These are phyloP conservation scores for Vireo altiloquus DNA, from an alignment of 2,113 vertebrate genomes.

Conservation along the genomic window DNA sequence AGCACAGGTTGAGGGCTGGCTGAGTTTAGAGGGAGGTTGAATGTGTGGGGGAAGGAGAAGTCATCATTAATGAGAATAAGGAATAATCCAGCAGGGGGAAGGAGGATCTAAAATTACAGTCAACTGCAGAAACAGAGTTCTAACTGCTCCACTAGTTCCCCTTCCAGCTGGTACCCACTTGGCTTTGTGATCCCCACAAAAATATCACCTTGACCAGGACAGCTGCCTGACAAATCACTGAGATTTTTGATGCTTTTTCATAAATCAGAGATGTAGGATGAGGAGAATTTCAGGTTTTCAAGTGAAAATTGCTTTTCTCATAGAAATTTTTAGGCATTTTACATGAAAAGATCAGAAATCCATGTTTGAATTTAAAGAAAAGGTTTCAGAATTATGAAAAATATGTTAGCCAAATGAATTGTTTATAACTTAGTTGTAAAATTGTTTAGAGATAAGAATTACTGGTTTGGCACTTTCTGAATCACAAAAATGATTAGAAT, in stretches of 20 bases:
- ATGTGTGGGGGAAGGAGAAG: background rate
- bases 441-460: background rate
- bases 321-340: background rate
- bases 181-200: background rate
- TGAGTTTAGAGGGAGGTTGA: background rate
- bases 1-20: background rate
- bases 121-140: background rate
- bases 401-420: background rate
- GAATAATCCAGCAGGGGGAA: background rate
- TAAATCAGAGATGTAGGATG: background rate
- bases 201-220: background rate
- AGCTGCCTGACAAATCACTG: background rate
- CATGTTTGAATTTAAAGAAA: background rate
- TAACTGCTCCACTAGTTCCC: background rate
- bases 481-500: background rate
- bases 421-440: background rate
- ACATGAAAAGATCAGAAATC: background rate
- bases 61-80: background rate
- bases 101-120: background rate
- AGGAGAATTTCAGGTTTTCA: background rate
- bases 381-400: background rate
- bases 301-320: background rate
- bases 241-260: background rate
- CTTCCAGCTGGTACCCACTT: background rate
- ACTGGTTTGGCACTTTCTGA: background rate